Evolutionary conservation across 2,888 invertebrate genomes (phyloP).

Genomic region (Xylota sylvarum): DNA sequence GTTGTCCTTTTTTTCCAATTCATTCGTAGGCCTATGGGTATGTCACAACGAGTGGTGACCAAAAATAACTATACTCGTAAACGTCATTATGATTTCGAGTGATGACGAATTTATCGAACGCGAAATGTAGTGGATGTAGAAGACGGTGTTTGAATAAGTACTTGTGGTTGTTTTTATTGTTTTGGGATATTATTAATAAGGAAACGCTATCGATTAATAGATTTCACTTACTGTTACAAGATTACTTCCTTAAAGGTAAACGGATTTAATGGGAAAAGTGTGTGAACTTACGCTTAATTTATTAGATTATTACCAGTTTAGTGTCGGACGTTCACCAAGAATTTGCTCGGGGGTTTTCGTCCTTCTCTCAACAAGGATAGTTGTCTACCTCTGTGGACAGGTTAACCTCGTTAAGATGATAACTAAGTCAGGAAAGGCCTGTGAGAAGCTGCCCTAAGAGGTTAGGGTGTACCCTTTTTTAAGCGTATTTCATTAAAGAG

Average conservation of each 20-base stretch:
- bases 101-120: slow-evolving; percentile 47
- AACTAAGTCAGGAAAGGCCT: too few species aligned
- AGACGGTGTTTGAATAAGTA: not conserved
- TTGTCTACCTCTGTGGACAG: too few species aligned
- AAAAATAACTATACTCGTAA: slow-evolving; percentile 29
- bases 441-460: too few species aligned
- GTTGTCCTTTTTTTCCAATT: slow-evolving; percentile 26
- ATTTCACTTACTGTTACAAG: slow-evolving; percentile 11
- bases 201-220: slow-evolving; percentile 54
- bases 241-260: slow-evolving; percentile 9
- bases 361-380: too few species aligned
- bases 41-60: slow-evolving; percentile 16
- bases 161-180: slow-evolving; percentile 1
- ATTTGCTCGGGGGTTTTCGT: too few species aligned
- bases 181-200: slow-evolving; percentile 20
- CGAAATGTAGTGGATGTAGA: not conserved
- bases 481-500: too few species aligned
- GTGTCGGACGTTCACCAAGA: too few species aligned
- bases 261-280: slow-evolving; percentile 1
- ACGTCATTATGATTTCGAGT: slow-evolving; percentile 24
- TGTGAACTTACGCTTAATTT: not conserved
- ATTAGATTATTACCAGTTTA: too few species aligned
- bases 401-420: too few species aligned
- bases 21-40: slow-evolving; percentile 1
- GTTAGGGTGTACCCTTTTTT: too few species aligned